A percentile compares a stretch with the other conserved stretches of the same genome.
These are phyloP conservation scores for Lobophora halterata DNA, from an alignment of 2,888 invertebrate genomes.

Conservation along the genomic window DNA sequence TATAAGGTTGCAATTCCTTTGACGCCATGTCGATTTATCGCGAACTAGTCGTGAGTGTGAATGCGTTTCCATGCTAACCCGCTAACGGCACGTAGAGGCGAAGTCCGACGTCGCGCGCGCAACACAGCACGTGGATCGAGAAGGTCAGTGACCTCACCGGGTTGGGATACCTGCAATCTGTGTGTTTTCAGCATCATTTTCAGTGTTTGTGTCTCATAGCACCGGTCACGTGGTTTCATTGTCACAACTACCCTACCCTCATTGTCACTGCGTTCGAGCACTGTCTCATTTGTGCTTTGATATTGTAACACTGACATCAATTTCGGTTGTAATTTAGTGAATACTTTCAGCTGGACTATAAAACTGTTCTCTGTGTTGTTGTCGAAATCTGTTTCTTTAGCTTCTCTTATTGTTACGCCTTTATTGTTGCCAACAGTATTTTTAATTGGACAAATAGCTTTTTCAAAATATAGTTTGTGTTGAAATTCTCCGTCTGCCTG, in stretches of 20 bases:
- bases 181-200: conserved; percentile 33
- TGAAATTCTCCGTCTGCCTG: not conserved
- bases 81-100: conserved; percentile 79
- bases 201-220: conserved; percentile 24
- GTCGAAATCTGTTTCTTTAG: conserved; percentile 8
- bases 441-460: conserved; percentile 9
- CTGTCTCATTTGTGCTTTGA: conserved; percentile 30
- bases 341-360: conserved; percentile 9
- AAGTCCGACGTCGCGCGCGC: conserved; percentile 70
- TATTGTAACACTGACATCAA: conserved; percentile 22
- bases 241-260: conserved; percentile 19
- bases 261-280: conserved; percentile 28
- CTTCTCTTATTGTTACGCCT: conserved; percentile 10
- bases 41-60: conserved; percentile 63
- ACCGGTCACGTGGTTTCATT: conserved; percentile 25
- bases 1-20: conserved; percentile 11
- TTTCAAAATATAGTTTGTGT: conserved; percentile 3
- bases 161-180: conserved; percentile 32
- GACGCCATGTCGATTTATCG: conserved; percentile 37
- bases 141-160: conserved; percentile 83
- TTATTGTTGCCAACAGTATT: conserved; percentile 8
- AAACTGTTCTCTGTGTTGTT: conserved; percentile 2
- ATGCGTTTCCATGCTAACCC: conserved; percentile 80
- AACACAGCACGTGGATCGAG: conserved; percentile 91
- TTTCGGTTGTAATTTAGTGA: conserved; percentile 12